Percentiles rank a stretch among this genome's conserved stretches.
These are phyloP conservation scores for Watsonalla cultraria DNA, from an alignment of 2,888 invertebrate species.

Conservation along the genomic window DNA sequence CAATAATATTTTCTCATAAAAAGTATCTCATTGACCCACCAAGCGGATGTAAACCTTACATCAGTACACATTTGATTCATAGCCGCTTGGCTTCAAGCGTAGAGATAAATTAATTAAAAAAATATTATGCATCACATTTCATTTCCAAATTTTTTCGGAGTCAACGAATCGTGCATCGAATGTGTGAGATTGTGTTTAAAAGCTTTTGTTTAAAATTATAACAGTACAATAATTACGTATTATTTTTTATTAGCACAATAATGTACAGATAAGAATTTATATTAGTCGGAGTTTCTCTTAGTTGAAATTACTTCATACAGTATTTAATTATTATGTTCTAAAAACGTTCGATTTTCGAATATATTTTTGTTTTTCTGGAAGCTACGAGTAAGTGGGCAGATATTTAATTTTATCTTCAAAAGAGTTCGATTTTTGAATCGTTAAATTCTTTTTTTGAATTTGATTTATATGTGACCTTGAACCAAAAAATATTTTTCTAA, in stretches of 20 bases:
- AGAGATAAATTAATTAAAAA: slow-evolving; percentile 71
- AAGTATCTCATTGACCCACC: slow-evolving; percentile 20
- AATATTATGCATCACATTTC: slow-evolving; percentile 55
- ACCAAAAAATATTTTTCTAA: neutral
- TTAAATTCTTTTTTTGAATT: neutral
- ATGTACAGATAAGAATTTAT: slow-evolving; percentile 3
- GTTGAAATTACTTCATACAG: too few relatives aligned
- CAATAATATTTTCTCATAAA: slow-evolving; percentile 65
- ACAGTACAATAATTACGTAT: slow-evolving; percentile 34
- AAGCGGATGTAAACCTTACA: slow-evolving; percentile 31
- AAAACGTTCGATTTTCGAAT: neutral
- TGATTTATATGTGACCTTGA: neutral
- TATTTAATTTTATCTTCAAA: too few relatives aligned
- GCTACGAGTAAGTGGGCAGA: too few relatives aligned
- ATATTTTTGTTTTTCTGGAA: too few relatives aligned
- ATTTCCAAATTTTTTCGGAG: slow-evolving; percentile 66
- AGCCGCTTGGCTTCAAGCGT: slow-evolving; percentile 24
- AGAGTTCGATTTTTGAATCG: neutral
- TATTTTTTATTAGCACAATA: slow-evolving; percentile 29
- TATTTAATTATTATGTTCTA: neutral
- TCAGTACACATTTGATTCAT: slow-evolving; percentile 20
- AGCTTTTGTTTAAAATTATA: slow-evolving; percentile 47
- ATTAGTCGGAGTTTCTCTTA: too few relatives aligned
- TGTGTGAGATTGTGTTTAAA: slow-evolving; percentile 40
- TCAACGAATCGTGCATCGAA: slow-evolving; percentile 56